Base-by-base conservation (phyloP, 2,113 vertebrate genomes). In the Leuciscus idus region DNA sequence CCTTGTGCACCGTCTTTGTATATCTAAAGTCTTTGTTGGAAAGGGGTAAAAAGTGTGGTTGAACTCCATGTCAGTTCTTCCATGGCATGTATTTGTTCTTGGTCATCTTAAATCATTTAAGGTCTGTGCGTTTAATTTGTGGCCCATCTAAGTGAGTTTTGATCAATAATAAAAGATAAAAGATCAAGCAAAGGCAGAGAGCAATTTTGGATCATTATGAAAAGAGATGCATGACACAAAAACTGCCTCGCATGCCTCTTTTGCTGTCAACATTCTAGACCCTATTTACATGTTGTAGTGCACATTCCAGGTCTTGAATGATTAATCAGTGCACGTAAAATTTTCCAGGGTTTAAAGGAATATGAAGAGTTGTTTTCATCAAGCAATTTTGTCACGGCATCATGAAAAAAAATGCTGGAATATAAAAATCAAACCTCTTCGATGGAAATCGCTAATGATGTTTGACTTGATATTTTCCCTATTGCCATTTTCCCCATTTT, bases 101-200 rank as follows among this genome's bases (percentile, higher is more conserved):
- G 28, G 26, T 57, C 75, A 23, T 23, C 75, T 12, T 78, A 78
- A 78, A 78, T 78, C 75, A 78, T 78, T 78, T 36, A 57, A 57
- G 11, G 8, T 23, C 75, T 78, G 50, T 78, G 50, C 28, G 3
- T 36, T 78, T 78, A 6, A 57, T 78, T 36, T 57, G 4, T 57
- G 17, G 26, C 23, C 17, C 26, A 78, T 76, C 75, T 57, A 78
- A 78, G 75, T 78, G 19, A 17, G 26, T 33, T 78, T 78, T 30
- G 50, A 78, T 78, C 33, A 57, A 78, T 78, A 78, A 78, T 78
- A 36, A 33, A 77, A 33, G 26, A 77, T 30, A 19, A 76, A 78
- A 78, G 17, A 57, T 57, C 50, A 52, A 19, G 17, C 50, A 55
- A 57, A 26, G 15, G 48, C n/a, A 28, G 46, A 73, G 72, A 15